phyloP scores from a whole-genome alignment of 2,888 invertebrate species.

The Drosophila infuscata region DNA sequence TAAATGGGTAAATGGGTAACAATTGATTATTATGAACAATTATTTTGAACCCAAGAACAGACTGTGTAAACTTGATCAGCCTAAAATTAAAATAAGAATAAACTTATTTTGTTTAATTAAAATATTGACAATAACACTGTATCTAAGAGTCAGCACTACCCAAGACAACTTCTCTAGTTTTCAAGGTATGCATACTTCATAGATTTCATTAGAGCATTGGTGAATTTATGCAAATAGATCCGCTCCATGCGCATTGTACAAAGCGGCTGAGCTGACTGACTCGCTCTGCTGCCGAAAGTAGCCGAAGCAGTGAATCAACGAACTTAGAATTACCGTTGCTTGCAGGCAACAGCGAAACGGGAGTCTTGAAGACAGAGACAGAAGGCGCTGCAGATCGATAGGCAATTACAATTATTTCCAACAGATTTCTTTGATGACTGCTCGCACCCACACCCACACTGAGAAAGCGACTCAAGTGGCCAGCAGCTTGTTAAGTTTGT shows the following conservation, averaged over 20 bases:
- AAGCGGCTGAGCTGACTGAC: neutral
- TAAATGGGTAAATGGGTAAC: neutral
- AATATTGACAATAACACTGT: neutral
- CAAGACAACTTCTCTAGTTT: neutral
- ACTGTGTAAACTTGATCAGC: too few relatives aligned
- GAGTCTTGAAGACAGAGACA: neutral
- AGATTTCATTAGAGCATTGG: neutral
- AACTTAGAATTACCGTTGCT: neutral
- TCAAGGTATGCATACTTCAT: neutral
- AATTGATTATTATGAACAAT: neutral
- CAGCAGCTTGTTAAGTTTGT: neutral
- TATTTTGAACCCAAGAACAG: neutral
- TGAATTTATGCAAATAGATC: neutral
- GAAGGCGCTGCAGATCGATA: neutral
- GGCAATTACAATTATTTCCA: neutral
- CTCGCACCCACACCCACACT: neutral
- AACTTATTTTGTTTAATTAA: neutral
- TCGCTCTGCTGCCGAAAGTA: neutral
- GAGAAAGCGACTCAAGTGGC: neutral
- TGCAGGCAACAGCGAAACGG: neutral
- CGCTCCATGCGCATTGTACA: neutral
- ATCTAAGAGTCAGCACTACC: neutral
- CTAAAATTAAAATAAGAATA: neutral
- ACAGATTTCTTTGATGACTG: neutral
- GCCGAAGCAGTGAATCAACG: neutral